Conservation (phyloP, 35 echinoderm and acorn worm species). For the Apostichopus japonicus region DNA sequence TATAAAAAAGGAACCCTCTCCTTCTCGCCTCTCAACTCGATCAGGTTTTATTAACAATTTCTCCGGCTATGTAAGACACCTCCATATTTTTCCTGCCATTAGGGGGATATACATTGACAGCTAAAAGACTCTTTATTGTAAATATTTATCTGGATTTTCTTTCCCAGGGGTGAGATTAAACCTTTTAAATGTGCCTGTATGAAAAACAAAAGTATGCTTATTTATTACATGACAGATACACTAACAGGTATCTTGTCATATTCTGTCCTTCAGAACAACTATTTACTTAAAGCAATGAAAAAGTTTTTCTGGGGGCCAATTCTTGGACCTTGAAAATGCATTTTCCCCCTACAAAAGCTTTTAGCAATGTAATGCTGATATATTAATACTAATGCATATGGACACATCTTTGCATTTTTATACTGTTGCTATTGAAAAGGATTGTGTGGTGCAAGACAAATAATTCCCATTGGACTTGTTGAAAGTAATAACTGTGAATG, state of each 20-base stretch:
- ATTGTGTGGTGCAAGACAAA: no score
- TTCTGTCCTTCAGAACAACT: neutral
- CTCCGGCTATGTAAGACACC: neutral
- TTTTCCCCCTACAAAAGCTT: no score
- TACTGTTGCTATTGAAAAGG: no score
- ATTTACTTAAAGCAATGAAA: neutral
- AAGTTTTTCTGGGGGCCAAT: neutral
- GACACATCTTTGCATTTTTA: no score
- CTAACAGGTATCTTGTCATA: neutral
- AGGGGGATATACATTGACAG: neutral
- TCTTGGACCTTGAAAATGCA: no score
- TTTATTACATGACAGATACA: neutral
- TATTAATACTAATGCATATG: no score
- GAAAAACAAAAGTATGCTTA: neutral
- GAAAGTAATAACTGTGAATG: no score
- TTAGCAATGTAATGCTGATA: no score
- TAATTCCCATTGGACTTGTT: no score
- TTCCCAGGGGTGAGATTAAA: neutral
- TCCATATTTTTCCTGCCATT: constrained; percentile 23
- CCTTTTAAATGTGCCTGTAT: neutral
- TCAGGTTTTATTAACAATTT: constrained; percentile 2
- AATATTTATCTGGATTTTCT: neutral
- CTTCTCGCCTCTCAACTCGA: neutral
- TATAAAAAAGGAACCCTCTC: neutral
- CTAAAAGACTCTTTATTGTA: constrained; percentile 6